phyloP scores from a whole-genome alignment of 1,140 invertebrate genomes.

The Neelides sp. region DNA sequence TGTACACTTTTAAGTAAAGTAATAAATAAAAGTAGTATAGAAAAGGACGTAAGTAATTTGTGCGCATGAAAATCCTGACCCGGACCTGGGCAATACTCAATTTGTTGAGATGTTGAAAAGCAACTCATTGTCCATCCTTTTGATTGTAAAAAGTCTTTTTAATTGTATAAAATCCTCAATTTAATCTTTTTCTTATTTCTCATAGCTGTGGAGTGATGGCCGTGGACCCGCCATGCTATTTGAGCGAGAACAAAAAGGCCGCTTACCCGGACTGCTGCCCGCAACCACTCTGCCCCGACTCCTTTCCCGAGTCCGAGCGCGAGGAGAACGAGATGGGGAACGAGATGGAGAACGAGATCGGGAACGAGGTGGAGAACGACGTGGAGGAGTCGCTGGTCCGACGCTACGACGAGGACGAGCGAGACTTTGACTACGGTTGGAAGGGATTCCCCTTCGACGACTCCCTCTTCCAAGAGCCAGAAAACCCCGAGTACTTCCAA shows the following conservation, averaged over 20 bases:
- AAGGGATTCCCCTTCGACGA: constrained; percentile 3
- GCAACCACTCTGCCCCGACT: constrained; percentile 24
- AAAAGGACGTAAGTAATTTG: too few relatives aligned
- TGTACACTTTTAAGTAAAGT: too few relatives aligned
- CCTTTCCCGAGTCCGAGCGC: constrained; percentile 1
- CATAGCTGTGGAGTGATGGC: constrained; percentile 23
- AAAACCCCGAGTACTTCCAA: constrained; percentile 6
- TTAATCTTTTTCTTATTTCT: constrained; percentile 12
- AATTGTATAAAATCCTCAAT: not conserved
- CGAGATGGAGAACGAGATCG: not conserved
- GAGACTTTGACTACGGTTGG: not conserved
- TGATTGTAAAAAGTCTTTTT: not conserved
- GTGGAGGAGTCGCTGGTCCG: not conserved
- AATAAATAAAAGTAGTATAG: too few relatives aligned
- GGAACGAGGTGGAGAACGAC: not conserved
- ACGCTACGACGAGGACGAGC: not conserved
- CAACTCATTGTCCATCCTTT: not conserved
- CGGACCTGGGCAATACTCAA: too few relatives aligned
- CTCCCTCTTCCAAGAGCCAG: constrained; percentile 10
- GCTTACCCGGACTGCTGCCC: constrained; percentile 27
- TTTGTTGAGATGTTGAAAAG: too few relatives aligned
- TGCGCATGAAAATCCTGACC: too few relatives aligned
- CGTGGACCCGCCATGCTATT: constrained; percentile 24
- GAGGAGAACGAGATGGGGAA: not conserved
- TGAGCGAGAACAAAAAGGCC: constrained; percentile 13